These are phyloP conservation scores for Callipepla squamata DNA, from an alignment of 2,113 vertebrate genomes.

Conservation along the genomic window DNA sequence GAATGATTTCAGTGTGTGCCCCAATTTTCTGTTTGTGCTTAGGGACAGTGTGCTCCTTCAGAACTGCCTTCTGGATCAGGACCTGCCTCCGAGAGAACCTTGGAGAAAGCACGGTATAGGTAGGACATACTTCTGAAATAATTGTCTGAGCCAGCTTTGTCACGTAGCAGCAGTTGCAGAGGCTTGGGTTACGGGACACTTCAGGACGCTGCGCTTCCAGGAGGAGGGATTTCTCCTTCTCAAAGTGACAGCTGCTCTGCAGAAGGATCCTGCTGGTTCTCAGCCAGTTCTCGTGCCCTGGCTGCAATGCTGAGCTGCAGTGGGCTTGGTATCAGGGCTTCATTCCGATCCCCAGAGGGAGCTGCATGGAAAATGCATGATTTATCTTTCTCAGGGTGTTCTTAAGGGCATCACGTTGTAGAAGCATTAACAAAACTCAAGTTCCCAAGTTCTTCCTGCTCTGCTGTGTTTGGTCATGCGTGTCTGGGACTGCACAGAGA, in stretches of 20 bases:
- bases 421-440: not conserved
- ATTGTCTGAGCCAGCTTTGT: not conserved
- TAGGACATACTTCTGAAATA: not conserved
- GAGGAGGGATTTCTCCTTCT: not conserved
- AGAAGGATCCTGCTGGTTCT: not conserved
- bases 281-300: not conserved
- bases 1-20: not conserved
- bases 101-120: not conserved
- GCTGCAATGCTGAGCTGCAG: not conserved
- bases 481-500: rapidly evolving
- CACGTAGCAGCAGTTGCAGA: not conserved
- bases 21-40: not conserved
- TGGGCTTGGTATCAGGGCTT: not conserved
- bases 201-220: not conserved
- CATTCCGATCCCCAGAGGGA: not conserved
- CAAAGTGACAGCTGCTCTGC: not conserved
- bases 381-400: not conserved
- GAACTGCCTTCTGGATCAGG: not conserved
- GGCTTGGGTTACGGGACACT: not conserved
- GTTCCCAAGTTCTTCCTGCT: not conserved
- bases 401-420: not conserved
- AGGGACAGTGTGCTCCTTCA: not conserved
- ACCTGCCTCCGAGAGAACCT: not conserved
- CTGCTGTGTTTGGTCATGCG: not conserved
- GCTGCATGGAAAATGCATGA: not conserved